A percentile compares a stretch with the other conserved stretches of the same genome.
These are phyloP conservation scores for Danio choprae DNA, from an alignment of 2,797 vertebrate species.

Conservation along the genomic window DNA sequence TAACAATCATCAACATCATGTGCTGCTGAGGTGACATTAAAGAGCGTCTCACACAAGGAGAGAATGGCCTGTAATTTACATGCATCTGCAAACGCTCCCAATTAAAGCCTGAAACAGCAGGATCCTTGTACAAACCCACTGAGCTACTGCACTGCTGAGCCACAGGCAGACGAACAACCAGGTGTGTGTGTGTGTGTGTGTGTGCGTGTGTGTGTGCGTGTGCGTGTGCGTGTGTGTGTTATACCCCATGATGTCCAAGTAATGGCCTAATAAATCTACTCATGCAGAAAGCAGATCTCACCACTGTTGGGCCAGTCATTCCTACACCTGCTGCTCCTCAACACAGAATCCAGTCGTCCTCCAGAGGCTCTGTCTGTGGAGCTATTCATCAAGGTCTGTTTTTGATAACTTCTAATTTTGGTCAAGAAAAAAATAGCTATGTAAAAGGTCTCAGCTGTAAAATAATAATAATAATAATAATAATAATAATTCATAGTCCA, in stretches of 20 bases:
- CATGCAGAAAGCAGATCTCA: conserved; percentile 63
- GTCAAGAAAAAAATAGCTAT: not conserved
- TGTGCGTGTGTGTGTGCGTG: conserved; percentile 44
- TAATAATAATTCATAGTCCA: too few relatives aligned
- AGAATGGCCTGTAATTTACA: conserved; percentile 57
- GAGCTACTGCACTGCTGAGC: conserved; percentile 70
- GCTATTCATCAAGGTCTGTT: conserved; percentile 11
- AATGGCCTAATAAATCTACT: conserved; percentile 75
- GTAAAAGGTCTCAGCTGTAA: too few relatives aligned
- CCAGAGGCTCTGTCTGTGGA: conserved; percentile 14
- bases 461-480: too few relatives aligned
- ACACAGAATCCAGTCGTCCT: not conserved
- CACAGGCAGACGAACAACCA: conserved; percentile 65
- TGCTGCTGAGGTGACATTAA: conserved; percentile 27
- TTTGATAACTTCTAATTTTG: conserved; percentile 23
- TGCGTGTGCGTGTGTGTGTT: conserved; percentile 52
- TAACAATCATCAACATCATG: conserved; percentile 4
- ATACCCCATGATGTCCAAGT: conserved; percentile 73
- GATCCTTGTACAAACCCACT: conserved; percentile 73
- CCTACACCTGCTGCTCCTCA: conserved; percentile 43
- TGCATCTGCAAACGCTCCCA: conserved; percentile 70
- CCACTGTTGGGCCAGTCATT: not conserved
- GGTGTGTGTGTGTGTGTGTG: conserved; percentile 61
- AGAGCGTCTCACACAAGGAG: conserved; percentile 41
- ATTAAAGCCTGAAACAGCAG: conserved; percentile 74